phyloP scores from a whole-genome alignment of 2,113 vertebrate species.

The Nothoprocta perdicaria region DNA sequence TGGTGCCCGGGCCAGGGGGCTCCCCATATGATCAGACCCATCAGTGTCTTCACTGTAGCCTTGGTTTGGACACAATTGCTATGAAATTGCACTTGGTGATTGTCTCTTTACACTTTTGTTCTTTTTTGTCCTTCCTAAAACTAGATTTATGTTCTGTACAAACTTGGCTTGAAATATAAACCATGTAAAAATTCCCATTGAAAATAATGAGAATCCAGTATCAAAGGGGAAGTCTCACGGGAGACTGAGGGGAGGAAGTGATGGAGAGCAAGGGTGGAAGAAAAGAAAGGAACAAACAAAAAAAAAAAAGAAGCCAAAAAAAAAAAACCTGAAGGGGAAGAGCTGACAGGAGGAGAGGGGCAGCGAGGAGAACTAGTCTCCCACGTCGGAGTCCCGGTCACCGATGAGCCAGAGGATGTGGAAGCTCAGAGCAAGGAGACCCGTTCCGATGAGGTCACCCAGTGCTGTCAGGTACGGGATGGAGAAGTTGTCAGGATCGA shows the following conservation, averaged over 20 bases:
- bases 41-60: background rate
- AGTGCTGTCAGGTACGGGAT: constrained; percentile 98
- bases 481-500: constrained; percentile 98
- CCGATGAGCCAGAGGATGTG: constrained; percentile 96
- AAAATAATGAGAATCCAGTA: constrained; percentile 95
- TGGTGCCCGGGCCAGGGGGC: background rate
- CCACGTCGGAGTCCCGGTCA: constrained; percentile 91
- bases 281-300: background rate
- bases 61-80: constrained; percentile 25
- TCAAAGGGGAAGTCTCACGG: constrained; percentile 74
- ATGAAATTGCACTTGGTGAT: constrained; percentile 83
- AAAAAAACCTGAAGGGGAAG: constrained; percentile 11
- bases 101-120: constrained; percentile 65
- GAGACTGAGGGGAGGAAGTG: constrained; percentile 38
- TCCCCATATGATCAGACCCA: background rate
- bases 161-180: constrained; percentile 80
- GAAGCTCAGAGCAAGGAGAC: constrained; percentile 96
- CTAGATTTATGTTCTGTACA: constrained; percentile 66
- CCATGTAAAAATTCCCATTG: constrained; percentile 87
- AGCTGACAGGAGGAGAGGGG: background rate
- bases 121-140: constrained; percentile 66
- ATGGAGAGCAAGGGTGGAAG: background rate
- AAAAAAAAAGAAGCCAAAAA: background rate
- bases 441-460: constrained; percentile 95
- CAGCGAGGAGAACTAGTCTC: constrained; percentile 80